Percentiles rank a stretch among this genome's conserved stretches.
Conservation (phyloP, 2,113 vertebrate species). For the Blennius ocellaris region DNA sequence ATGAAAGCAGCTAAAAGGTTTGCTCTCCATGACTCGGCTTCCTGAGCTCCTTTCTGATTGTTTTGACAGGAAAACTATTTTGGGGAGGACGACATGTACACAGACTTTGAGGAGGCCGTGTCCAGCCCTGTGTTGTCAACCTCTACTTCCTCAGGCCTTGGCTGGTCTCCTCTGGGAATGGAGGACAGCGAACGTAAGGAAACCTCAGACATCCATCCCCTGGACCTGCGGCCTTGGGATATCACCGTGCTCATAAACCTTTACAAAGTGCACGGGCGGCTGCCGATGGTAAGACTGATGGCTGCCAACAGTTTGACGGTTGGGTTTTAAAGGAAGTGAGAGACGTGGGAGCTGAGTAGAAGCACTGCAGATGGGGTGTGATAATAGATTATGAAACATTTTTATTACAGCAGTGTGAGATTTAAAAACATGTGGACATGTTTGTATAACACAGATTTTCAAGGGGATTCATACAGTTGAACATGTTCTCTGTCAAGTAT, state of each 20-base stretch:
- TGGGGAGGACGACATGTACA: slow-evolving; percentile 98
- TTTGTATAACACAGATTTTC: too few relatives aligned
- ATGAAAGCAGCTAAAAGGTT: not conserved
- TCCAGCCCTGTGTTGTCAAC: slow-evolving; percentile 93
- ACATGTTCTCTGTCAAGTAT: too few relatives aligned
- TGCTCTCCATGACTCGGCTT: not conserved
- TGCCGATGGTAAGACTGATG: slow-evolving; percentile 89
- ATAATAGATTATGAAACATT: slow-evolving; percentile 16
- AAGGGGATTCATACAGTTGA: too few relatives aligned
- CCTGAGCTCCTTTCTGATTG: not conserved
- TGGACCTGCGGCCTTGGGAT: slow-evolving; percentile 94
- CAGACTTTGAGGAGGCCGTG: slow-evolving; percentile 94
- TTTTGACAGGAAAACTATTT: slow-evolving; percentile 96
- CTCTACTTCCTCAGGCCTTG: slow-evolving; percentile 92
- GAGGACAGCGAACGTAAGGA: slow-evolving; percentile 86
- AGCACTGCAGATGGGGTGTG: not conserved
- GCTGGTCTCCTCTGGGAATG: slow-evolving; percentile 93
- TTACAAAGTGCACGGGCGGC: slow-evolving; percentile 94
- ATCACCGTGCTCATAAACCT: slow-evolving; percentile 97
- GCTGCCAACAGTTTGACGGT: not conserved
- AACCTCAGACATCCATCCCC: slow-evolving; percentile 84
- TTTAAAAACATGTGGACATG: not conserved
- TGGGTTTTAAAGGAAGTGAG: not conserved
- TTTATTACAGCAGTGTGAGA: not conserved
- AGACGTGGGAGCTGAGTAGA: not conserved